phyloP scores from a whole-genome alignment of 35 echinoderm and acorn worm genomes.

The Apostichopus parvimensis region DNA sequence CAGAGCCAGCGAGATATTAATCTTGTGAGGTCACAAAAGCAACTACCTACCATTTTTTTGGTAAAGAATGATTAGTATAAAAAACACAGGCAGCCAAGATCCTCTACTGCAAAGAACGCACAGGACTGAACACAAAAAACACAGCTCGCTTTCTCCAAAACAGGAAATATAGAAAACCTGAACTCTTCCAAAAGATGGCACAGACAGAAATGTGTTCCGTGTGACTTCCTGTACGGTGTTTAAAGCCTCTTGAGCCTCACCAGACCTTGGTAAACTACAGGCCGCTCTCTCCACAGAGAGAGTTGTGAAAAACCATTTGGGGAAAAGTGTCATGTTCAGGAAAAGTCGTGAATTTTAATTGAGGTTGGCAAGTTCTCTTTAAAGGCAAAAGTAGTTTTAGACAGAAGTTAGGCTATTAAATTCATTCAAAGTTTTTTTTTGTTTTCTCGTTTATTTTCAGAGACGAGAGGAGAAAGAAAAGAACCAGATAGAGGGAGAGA shows the following conservation, averaged over 20 bases:
- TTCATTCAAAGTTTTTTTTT: too few species aligned
- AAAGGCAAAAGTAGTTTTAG: background rate
- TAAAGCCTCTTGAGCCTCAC: background rate
- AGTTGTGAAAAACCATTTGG: conserved; percentile 42
- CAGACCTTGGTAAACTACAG: background rate
- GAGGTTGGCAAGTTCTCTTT: background rate
- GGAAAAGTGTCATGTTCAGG: conserved; percentile 10
- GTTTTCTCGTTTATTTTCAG: too few species aligned
- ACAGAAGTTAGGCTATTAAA: too few species aligned
- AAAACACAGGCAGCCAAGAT: background rate
- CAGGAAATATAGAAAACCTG: conserved; percentile 28
- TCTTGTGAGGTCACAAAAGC: too few species aligned
- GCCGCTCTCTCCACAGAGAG: background rate
- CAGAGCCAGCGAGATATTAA: too few species aligned
- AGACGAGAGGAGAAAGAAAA: too few species aligned
- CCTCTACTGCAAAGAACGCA: background rate
- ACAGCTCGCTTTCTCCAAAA: background rate
- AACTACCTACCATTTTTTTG: background rate
- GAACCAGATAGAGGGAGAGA: too few species aligned
- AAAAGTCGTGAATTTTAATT: conserved; percentile 42
- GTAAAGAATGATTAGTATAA: background rate
- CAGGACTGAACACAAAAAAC: background rate
- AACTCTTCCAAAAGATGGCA: conserved; percentile 1
- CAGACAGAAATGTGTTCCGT: conserved; percentile 10
- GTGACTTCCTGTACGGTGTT: conserved; percentile 31